phyloP scores from a whole-genome alignment of 2,888 invertebrate species.

The Graphium colonna region DNA sequence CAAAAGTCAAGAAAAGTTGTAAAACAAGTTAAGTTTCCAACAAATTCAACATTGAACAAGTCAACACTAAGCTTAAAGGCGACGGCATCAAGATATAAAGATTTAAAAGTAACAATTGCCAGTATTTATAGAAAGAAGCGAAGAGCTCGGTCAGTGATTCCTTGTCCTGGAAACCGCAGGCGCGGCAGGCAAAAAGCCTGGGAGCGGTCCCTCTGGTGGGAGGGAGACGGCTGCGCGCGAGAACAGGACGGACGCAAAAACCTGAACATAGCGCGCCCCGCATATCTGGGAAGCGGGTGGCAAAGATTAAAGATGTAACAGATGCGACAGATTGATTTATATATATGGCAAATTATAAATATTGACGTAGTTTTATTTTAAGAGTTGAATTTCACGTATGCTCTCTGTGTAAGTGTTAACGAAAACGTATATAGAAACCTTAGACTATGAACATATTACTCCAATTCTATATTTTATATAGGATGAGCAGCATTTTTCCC shows the following conservation, averaged over 20 bases:
- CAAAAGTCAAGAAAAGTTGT: too few species aligned
- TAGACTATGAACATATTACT: too few species aligned
- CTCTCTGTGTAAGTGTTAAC: too few species aligned
- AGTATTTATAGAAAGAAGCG: slow-evolving; percentile 22
- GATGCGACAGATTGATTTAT: slow-evolving; percentile 24
- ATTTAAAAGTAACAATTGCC: slow-evolving; percentile 21
- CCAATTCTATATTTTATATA: too few species aligned
- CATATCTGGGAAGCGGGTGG: slow-evolving; percentile 54
- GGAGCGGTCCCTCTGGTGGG: slow-evolving; percentile 59
- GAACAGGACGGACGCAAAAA: slow-evolving; percentile 49
- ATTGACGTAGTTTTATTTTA: too few species aligned
- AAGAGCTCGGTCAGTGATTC: slow-evolving; percentile 24
- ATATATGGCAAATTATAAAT: too few species aligned
- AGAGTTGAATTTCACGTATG: too few species aligned
- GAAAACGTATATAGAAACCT: too few species aligned
- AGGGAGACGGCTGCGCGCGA: slow-evolving; percentile 41
- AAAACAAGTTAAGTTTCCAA: too few species aligned
- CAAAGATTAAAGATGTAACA: slow-evolving; percentile 39
- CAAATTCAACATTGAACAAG: too few species aligned
- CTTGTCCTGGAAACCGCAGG: slow-evolving; percentile 27
- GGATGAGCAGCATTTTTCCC: too few species aligned
- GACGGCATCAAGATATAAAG: neutral
- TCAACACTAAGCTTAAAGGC: too few species aligned
- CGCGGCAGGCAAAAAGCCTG: slow-evolving; percentile 48
- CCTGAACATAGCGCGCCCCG: slow-evolving; percentile 54